Evolutionary conservation across 2,113 vertebrate genomes (phyloP).

Genomic region (Trachemys scripta): DNA sequence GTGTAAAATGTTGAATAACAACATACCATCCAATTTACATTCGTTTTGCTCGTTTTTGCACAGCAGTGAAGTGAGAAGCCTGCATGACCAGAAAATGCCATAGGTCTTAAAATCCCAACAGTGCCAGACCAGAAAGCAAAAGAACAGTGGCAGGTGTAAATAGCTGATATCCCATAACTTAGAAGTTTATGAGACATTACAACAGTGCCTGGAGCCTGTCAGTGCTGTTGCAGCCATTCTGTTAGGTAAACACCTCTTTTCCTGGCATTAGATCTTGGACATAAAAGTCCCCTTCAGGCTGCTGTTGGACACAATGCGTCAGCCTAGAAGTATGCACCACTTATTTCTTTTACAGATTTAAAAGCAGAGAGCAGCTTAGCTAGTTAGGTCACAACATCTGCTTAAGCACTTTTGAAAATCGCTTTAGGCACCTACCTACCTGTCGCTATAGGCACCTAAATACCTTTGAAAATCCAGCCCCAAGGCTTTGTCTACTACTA

Average conservation of each 20-base stretch:
- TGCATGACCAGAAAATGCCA: neutral
- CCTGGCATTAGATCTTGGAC: neutral
- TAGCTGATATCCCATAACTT: neutral
- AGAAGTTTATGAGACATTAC: slow-evolving; percentile 11
- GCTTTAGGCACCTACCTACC: neutral
- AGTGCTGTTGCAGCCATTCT: neutral
- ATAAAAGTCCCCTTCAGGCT: slow-evolving; percentile 24
- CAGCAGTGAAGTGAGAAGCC: neutral
- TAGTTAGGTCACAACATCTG: neutral
- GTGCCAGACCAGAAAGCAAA: neutral
- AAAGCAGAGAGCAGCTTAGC: neutral
- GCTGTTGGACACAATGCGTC: neutral
- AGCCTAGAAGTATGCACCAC: slow-evolving; percentile 6
- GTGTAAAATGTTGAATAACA: neutral
- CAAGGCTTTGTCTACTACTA: no score
- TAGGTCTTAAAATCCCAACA: neutral
- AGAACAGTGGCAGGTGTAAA: neutral
- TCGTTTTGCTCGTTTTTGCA: neutral
- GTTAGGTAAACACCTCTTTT: neutral
- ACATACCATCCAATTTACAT: neutral
- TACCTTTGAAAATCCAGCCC: no score
- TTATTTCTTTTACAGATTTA: slow-evolving; percentile 24
- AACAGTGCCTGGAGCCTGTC: neutral
- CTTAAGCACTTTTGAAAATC: no score
- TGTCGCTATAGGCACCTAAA: neutral